Base-by-base conservation (phyloP, 2,113 vertebrate genomes). In the Progne subis region DNA sequence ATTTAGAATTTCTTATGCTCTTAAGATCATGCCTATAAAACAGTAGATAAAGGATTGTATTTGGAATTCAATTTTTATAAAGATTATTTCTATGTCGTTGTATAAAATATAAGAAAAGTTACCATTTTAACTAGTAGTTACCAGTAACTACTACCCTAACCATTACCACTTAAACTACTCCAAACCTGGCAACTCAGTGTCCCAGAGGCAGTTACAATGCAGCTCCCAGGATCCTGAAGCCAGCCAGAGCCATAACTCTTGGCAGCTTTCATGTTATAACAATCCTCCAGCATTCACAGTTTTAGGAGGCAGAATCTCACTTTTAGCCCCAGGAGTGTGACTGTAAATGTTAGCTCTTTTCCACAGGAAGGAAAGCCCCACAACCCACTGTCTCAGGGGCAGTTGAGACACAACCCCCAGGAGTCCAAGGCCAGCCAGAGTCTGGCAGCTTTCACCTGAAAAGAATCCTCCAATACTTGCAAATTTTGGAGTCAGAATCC, bases 401-500 rank as follows among this genome's bases (percentile, higher is more conserved):
- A 68, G 21, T 26, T 32, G 32, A 56, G 41, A 68, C 16, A 47
- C 16, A 67, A 28, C 5, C 13, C 28, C 17, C 6, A 37, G 52
- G 43, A 81, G n/a, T 25, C 52, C n/a, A 68, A 68, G 17, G 28
- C 21, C 26, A 47, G 26, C 17, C 52, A 47, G 28, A 57, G 28
- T 21, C n/a, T 81, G 52, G 43, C 43, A 68, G 26, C 29, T 57
- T 68, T n/a, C n/a, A n/a, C 39, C n/a, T 49, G 43, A n/a, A 47
- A 81, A 13, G 34, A 59, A 59, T n/a, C 43, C n/a, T n/a, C 43
- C 2, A 9, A 69, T 10, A 16, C 39, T 41, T 0, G 0, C 21
- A 68, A 49, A 26, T 69, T 69, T 69, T 69, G 43, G 43, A 28
- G n/a, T 21, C 43, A 57, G 52, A 57, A 68, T 81, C n/a, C 10